phyloP scores from a whole-genome alignment of 2,888 invertebrate species.

The Copidosoma aretas region DNA sequence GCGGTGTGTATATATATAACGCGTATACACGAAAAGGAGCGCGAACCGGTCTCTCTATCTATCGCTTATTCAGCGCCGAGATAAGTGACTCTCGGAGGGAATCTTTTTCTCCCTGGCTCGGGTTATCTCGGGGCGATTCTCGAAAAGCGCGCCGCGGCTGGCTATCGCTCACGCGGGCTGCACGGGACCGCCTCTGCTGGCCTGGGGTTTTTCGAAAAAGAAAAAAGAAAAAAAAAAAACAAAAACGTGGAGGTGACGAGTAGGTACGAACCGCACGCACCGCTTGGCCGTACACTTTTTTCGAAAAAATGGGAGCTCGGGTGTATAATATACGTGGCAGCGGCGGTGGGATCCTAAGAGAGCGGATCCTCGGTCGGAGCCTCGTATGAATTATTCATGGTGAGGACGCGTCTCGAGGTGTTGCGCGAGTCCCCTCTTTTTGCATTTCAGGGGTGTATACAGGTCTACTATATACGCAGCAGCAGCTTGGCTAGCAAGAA shows the following conservation, averaged over 20 bases:
- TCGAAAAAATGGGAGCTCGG: not conserved
- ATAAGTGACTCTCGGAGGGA: slow-evolving; percentile 33
- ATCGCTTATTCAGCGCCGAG: slow-evolving; percentile 41
- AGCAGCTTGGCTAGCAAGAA: too few species aligned
- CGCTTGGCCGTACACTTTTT: not conserved
- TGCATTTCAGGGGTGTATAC: too few species aligned
- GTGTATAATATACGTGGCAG: too few species aligned
- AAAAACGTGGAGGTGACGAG: too few species aligned
- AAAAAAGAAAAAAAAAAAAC: slow-evolving; percentile 9
- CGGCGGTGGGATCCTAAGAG: too few species aligned
- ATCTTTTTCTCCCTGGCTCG: slow-evolving; percentile 21
- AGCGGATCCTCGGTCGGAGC: not conserved
- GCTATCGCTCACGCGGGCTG: not conserved
- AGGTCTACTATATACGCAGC: too few species aligned
- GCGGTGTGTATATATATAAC: too few species aligned
- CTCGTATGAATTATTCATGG: slow-evolving; percentile 41
- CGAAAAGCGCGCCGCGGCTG: slow-evolving; percentile 31
- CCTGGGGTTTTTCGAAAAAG: not conserved
- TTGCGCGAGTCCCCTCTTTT: slow-evolving; percentile 32
- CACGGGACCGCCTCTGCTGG: too few species aligned
- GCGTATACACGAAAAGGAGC: not conserved
- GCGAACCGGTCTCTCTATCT: slow-evolving; percentile 41
- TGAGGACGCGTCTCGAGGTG: slow-evolving; percentile 37
- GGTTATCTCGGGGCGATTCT: slow-evolving; percentile 41
- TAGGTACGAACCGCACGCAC: too few species aligned